Percentiles rank a stretch among this genome's conserved stretches.
phyloP scores from a whole-genome alignment of 2,888 invertebrate species.

The Harpalus rufipes region DNA sequence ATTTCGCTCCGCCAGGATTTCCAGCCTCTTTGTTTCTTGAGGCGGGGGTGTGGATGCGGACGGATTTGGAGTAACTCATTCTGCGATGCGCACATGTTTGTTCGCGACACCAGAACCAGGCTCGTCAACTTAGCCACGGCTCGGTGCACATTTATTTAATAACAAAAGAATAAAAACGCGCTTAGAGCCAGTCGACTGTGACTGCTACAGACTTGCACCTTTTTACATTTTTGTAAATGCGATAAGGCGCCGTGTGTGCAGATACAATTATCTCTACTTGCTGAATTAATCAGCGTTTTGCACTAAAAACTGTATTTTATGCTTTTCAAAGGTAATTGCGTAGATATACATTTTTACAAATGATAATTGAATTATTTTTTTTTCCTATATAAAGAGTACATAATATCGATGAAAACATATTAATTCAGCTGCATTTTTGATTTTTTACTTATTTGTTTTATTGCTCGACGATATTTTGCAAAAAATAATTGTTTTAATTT shows the following conservation, averaged over 20 bases:
- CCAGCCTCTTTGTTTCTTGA: slow-evolving; percentile 28
- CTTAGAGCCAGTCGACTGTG: slow-evolving; percentile 41
- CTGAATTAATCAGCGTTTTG: background rate
- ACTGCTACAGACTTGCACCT: slow-evolving; percentile 29
- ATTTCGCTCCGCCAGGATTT: slow-evolving; percentile 38
- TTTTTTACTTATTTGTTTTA: too few species aligned
- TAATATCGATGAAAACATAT: too few species aligned
- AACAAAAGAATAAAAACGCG: slow-evolving; percentile 73
- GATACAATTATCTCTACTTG: slow-evolving; percentile 6
- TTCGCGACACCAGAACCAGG: slow-evolving; percentile 59
- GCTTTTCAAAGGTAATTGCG: background rate
- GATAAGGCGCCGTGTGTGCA: slow-evolving; percentile 2
- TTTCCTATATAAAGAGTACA: too few species aligned
- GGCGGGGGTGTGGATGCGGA: slow-evolving; percentile 9
- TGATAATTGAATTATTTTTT: too few species aligned
- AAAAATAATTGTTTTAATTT: too few species aligned
- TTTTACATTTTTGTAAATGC: slow-evolving; percentile 27
- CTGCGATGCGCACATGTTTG: slow-evolving; percentile 54
- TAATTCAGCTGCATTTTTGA: too few species aligned
- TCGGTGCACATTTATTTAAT: slow-evolving; percentile 76
- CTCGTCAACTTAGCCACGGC: slow-evolving; percentile 73
- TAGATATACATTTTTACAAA: too few species aligned
- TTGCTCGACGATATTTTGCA: too few species aligned
- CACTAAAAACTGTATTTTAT: background rate
- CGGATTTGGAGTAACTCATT: slow-evolving; percentile 40